These are phyloP conservation scores for Lordiphosa andalusiaca DNA, from an alignment of 2,888 invertebrate genomes.

Conservation along the genomic window DNA sequence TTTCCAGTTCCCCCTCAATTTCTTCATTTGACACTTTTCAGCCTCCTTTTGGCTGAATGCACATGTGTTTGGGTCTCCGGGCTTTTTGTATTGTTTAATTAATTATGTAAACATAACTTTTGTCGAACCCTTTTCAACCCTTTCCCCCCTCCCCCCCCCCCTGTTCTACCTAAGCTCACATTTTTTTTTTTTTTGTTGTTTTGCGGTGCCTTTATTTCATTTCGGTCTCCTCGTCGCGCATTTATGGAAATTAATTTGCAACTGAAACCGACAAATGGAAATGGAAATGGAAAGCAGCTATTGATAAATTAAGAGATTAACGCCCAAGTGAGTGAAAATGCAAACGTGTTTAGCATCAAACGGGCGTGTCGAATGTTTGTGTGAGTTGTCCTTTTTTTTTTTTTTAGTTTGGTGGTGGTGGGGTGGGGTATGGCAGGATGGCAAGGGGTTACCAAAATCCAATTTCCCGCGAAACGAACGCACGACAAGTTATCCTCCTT, in stretches of 20 bases:
- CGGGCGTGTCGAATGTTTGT: not conserved
- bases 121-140: conserved; percentile 48
- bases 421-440: too few relatives aligned
- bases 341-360: conserved; percentile 3
- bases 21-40: too few relatives aligned
- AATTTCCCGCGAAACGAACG: conserved; percentile 12
- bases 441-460: too few relatives aligned
- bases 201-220: conserved; percentile 25
- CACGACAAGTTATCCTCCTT: conserved; percentile 20
- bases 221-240: conserved; percentile 47
- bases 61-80: conserved; percentile 2
- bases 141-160: conserved; percentile 12
- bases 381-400: too few relatives aligned
- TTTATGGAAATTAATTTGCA: conserved; percentile 77
- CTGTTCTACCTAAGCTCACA: conserved; percentile 10
- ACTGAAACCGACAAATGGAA: conserved; percentile 60
- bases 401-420: too few relatives aligned
- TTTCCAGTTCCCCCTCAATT: too few relatives aligned
- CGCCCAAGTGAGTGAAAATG: conserved; percentile 5
- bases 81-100: conserved; percentile 70
- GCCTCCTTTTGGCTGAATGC: too few relatives aligned
- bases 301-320: conserved; percentile 77
- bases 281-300: conserved; percentile 52
- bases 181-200: too few relatives aligned
- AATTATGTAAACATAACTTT: conserved; percentile 60